phyloP scores from a whole-genome alignment of 2,888 invertebrate genomes.

The Lordiphosa andalusiaca region DNA sequence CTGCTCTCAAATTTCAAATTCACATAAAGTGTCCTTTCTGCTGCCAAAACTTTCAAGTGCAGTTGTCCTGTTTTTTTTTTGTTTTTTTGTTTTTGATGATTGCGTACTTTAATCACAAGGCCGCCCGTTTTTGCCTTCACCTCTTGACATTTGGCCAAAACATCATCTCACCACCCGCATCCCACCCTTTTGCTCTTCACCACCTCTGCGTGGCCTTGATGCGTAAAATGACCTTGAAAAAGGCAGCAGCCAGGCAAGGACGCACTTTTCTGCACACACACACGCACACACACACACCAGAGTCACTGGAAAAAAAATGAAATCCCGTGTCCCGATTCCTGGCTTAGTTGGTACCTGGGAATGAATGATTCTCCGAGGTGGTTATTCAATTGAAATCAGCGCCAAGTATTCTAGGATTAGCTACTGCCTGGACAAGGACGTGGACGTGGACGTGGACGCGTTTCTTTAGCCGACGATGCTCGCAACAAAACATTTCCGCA shows the following conservation, averaged over 20 bases:
- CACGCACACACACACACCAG: conserved; percentile 7
- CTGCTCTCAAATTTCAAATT: no score
- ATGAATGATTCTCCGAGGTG: no score
- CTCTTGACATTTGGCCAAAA: conserved; percentile 54
- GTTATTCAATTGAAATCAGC: not conserved
- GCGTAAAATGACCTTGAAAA: conserved; percentile 70
- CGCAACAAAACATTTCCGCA: conserved; percentile 74
- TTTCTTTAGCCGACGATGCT: conserved; percentile 52
- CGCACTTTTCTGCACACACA: not conserved
- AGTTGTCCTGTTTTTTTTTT: no score
- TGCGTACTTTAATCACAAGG: conserved; percentile 27
- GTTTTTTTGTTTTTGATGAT: not conserved
- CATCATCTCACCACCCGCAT: conserved; percentile 9
- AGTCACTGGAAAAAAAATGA: conserved; percentile 16
- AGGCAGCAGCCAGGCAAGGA: conserved; percentile 33
- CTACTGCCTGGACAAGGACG: conserved; percentile 3
- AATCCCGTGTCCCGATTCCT: not conserved
- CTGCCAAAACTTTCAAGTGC: no score
- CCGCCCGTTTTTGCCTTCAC: conserved; percentile 44
- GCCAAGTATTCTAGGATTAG: not conserved
- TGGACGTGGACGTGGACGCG: conserved; percentile 9
- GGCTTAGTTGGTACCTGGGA: conserved; percentile 1
- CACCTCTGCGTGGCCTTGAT: conserved; percentile 35
- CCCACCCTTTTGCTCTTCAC: conserved; percentile 1
- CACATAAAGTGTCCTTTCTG: no score